phyloP scores from a whole-genome alignment of 2,797 vertebrate genomes.

The Furcifer pardalis region DNA sequence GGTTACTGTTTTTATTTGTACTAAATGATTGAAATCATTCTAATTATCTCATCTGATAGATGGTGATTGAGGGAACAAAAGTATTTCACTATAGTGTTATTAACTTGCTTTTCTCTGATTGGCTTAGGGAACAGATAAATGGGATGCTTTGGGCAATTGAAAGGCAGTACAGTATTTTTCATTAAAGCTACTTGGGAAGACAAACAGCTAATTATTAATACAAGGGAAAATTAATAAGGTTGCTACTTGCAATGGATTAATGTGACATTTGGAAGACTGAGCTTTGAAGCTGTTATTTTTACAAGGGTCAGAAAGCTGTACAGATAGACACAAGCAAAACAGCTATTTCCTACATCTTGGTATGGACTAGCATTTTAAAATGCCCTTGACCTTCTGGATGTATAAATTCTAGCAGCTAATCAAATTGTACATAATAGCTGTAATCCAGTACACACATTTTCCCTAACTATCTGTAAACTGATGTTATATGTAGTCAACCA shows the following conservation, averaged over 20 bases:
- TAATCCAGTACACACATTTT: background rate
- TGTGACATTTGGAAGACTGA: slow-evolving; percentile 19
- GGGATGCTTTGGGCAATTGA: slow-evolving; percentile 38
- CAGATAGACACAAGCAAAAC: background rate
- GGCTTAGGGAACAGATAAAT: slow-evolving; percentile 40
- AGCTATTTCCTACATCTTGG: background rate
- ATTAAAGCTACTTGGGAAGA: background rate
- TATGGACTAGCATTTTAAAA: background rate
- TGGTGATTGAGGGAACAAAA: slow-evolving; percentile 10
- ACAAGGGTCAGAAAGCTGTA: background rate
- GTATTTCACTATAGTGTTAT: background rate
- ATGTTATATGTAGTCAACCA: background rate
- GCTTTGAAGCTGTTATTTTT: background rate
- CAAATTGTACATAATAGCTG: background rate
- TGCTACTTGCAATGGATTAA: slow-evolving; percentile 40
- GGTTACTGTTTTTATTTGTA: slow-evolving; percentile 11
- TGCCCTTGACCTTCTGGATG: background rate
- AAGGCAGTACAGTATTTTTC: slow-evolving; percentile 47
- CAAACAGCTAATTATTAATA: slow-evolving; percentile 49
- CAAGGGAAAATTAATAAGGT: slow-evolving; percentile 47
- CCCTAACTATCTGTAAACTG: background rate
- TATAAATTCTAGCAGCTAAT: background rate
- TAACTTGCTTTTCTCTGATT: slow-evolving; percentile 27
- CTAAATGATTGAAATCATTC: slow-evolving; percentile 19
- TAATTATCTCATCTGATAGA: slow-evolving; percentile 26